phyloP scores from a whole-genome alignment of 2,113 vertebrate genomes.

The Rana temporaria region DNA sequence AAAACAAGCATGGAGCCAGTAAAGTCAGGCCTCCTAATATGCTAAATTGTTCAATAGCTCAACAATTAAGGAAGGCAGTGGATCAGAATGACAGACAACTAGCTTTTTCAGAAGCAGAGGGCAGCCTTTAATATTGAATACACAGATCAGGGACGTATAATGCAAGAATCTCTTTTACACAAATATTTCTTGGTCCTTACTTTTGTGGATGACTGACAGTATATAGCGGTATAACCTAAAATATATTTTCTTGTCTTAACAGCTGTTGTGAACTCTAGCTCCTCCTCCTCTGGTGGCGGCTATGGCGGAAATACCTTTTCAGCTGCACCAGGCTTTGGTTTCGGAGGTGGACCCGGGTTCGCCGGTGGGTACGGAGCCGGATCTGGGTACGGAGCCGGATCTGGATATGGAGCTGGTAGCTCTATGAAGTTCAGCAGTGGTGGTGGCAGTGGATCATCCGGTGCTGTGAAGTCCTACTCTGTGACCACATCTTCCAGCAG shows the following conservation, averaged over 20 bases:
- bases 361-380: not conserved
- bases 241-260: not conserved
- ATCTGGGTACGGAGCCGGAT: constrained; percentile 8
- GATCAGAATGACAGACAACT: too few relatives aligned
- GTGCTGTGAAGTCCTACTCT: constrained; percentile 34
- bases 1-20: too few relatives aligned
- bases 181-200: too few relatives aligned
- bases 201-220: too few relatives aligned
- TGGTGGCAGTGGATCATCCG: constrained; percentile 36
- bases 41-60: too few relatives aligned
- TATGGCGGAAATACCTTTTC: not conserved
- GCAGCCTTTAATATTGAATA: too few relatives aligned
- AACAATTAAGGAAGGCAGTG: too few relatives aligned
- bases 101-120: too few relatives aligned
- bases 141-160: too few relatives aligned
- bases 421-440: constrained; percentile 39
- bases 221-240: not conserved
- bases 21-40: too few relatives aligned
- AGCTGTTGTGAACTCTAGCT: constrained; percentile 49
- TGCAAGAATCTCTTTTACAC: too few relatives aligned
- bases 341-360: constrained; percentile 3
- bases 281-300: not conserved
- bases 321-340: not conserved
- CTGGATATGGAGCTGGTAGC: constrained; percentile 12
- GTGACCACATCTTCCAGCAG: constrained; percentile 50